Conservation (phyloP, 2,797 vertebrate species). For the Poeciliopsis turneri region DNA sequence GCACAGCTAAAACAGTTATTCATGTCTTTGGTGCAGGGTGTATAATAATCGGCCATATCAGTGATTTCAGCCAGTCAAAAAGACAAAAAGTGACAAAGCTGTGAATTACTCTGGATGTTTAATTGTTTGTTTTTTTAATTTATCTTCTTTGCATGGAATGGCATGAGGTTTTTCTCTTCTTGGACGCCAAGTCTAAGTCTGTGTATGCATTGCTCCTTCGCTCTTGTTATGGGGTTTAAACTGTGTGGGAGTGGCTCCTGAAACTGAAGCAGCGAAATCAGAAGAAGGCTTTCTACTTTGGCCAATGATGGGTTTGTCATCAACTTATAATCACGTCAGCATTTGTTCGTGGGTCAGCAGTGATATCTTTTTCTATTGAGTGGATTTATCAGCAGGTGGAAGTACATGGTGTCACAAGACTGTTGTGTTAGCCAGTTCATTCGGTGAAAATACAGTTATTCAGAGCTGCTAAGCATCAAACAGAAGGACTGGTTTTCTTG, state of each 20-base stretch:
- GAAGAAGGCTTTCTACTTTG: not conserved
- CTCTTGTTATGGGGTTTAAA: constrained; percentile 12
- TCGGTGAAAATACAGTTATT: constrained; percentile 4
- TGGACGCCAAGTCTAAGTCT: not conserved
- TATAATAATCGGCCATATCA: not conserved
- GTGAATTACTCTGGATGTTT: not conserved
- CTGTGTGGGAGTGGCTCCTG: not conserved
- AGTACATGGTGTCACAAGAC: constrained; percentile 7
- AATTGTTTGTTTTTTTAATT: not conserved
- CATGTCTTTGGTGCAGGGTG: not conserved
- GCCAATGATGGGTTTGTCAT: constrained; percentile 7
- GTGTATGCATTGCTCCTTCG: constrained; percentile 6
- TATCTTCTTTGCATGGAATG: not conserved
- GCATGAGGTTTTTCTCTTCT: not conserved
- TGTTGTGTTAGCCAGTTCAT: not conserved
- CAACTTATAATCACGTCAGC: constrained; percentile 8
- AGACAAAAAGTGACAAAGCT: not conserved
- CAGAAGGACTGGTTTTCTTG: not conserved
- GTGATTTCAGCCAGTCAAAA: not conserved
- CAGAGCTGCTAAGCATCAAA: constrained; percentile 4
- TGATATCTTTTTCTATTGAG: not conserved
- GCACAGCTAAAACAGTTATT: not conserved
- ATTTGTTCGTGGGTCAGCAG: constrained; percentile 2
- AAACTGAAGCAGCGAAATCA: not conserved
- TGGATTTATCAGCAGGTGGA: not conserved